These are phyloP conservation scores for Hypotaenidia okinawae DNA, from an alignment of 2,797 vertebrate genomes.

Conservation along the genomic window DNA sequence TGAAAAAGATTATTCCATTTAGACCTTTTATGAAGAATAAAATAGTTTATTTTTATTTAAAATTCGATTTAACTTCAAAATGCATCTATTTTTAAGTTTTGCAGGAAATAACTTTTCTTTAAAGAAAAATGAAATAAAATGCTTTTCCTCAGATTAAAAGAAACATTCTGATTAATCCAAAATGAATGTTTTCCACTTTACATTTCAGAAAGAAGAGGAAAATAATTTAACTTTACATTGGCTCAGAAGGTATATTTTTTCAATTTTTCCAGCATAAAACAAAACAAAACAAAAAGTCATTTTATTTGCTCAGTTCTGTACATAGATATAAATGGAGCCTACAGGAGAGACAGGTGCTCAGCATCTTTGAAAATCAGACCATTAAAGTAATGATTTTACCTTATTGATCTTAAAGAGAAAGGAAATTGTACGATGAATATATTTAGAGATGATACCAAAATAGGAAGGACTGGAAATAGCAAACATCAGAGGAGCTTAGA, in stretches of 20 bases:
- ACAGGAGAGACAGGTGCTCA: not conserved
- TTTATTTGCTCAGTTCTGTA: not conserved
- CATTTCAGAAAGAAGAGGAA: not conserved
- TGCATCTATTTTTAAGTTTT: not conserved
- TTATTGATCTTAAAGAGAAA: conserved; percentile 54
- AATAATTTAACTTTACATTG: not conserved
- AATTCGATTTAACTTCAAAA: not conserved
- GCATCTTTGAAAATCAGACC: conserved; percentile 40
- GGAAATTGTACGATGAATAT: conserved; percentile 62
- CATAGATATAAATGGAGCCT: not conserved
- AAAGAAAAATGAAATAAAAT: conserved; percentile 10
- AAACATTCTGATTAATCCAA: not conserved
- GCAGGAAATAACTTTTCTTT: not conserved
- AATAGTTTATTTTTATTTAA: not conserved
- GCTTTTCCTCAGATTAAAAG: not conserved
- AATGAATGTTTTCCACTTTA: not conserved
- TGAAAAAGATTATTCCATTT: not conserved
- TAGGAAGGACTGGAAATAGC: conserved; percentile 55
- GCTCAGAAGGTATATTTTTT: not conserved
- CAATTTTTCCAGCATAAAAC: not conserved
- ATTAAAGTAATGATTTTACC: conserved; percentile 32
- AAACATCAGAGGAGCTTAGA: conserved; percentile 62
- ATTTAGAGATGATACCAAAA: conserved; percentile 63
- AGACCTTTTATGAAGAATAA: not conserved
- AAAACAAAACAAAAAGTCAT: not conserved